Base-by-base conservation (phyloP, 2,888 invertebrate species). In the Salpingus planirostris region DNA sequence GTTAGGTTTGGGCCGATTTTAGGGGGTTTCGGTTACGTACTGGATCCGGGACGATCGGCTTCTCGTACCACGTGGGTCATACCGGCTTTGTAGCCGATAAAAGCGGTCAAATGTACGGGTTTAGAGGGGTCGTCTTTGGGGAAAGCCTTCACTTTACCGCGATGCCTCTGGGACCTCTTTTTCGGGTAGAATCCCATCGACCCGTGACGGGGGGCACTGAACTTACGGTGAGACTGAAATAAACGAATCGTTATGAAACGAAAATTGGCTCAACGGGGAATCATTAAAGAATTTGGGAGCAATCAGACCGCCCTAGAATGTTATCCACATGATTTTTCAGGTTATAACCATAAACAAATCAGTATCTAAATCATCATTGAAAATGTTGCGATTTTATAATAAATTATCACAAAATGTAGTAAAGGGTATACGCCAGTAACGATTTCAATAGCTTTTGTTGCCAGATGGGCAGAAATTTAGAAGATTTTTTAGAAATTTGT, bases 151-250 rank as follows among this genome's bases (percentile, higher is more conserved):
- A 93, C 91, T 70, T 96, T 97, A 55, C 98, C 98, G 71, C 96
- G 88, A 74, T 95, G 95, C 61, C 95, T 84, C 49, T 79, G 79
- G 50, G 92, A 86, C 52, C 98, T 80, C 71, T 98, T 99, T 73
- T 96, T 97, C 59, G 98, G 98, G 70, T 96, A 88, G 78, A 98
- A 99, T 54, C 96, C 97, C 90, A 98, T 93, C 33, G 96, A 97
- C 57, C 98, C 98, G 80, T 98, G 98, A 54, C 98, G 89, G 55
- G 98, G 98, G 24, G 97, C 97, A 63, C 95, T 96, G 70, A 98
- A 99, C 68, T 99, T 98, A 65, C 98, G 83, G 74, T 98, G 98
- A 71, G 97, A 97, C 98, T 97, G 67, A 45, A 79, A 70, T n/a
- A n/a, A n/a, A n/a, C n/a, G n/a, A n/a, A n/a, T n/a, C n/a, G n/a